These are phyloP conservation scores for Megalops cyprinoides DNA, from an alignment of 2,797 vertebrate genomes.

Conservation along the genomic window DNA sequence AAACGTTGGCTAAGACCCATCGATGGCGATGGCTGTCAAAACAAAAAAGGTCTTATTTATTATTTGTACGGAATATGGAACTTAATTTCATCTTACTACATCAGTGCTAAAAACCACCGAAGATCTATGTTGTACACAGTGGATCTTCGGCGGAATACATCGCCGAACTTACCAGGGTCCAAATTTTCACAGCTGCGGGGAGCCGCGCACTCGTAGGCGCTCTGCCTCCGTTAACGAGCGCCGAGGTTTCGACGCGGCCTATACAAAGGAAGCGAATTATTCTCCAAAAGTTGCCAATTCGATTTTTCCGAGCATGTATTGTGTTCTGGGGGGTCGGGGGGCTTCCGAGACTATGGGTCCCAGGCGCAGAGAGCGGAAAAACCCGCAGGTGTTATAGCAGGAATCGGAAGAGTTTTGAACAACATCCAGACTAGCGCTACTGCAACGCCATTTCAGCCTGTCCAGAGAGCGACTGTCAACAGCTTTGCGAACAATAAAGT, in stretches of 20 bases:
- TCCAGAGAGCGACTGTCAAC: constrained; percentile 69
- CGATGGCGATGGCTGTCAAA: neutral
- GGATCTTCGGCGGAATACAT: too few relatives aligned
- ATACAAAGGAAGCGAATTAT: constrained; percentile 65
- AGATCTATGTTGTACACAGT: neutral
- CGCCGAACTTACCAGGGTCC: constrained; percentile 44
- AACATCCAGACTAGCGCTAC: constrained; percentile 56
- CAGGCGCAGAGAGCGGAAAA: constrained; percentile 37
- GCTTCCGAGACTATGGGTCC: constrained; percentile 28
- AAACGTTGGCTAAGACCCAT: too few relatives aligned
- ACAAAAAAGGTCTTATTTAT: neutral
- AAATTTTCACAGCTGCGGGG: constrained; percentile 45
- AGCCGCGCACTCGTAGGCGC: constrained; percentile 59
- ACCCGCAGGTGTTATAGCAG: constrained; percentile 35
- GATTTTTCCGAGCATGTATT: constrained; percentile 53
- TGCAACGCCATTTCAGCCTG: constrained; percentile 78
- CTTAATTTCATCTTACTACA: neutral
- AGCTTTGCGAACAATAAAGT: constrained; percentile 72
- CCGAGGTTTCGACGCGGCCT: constrained; percentile 69
- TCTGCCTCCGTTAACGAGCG: constrained; percentile 62
- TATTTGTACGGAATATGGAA: neutral
- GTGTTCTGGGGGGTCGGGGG: constrained; percentile 4
- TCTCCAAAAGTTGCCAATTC: constrained; percentile 54
- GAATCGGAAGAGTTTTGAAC: constrained; percentile 56
- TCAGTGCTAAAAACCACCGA: constrained; percentile 50